Base-by-base conservation (phyloP, 2,888 invertebrate genomes). In the Hololepta plana region DNA sequence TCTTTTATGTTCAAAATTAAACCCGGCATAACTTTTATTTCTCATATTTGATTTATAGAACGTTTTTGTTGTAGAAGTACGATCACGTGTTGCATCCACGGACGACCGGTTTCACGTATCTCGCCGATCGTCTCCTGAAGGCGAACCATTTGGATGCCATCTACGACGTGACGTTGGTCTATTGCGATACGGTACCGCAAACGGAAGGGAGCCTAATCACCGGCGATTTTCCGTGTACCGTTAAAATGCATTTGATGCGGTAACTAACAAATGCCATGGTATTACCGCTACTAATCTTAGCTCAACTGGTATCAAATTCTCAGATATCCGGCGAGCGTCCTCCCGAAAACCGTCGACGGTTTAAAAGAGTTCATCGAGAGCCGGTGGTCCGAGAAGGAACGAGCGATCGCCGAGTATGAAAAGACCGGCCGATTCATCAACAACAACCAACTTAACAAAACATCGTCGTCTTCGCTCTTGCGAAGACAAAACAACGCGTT, bases 141-240 rank as follows among this genome's bases (percentile, higher is more conserved):
- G 67, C 59, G 31, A 55, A 68, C 6, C 69, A 69, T 12, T 52
- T 87, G 26, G 67, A 71, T 33, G 73, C 80, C 1, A 61, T 88
- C n/a, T 84, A 85, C 49, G 87, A 88, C 49, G 62, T 85, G 35
- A 82, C 85, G 1, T 63, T 88, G n/a, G 79, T 72, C 0, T 88
- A 87, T 51, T 82, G 82, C 4, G 67, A 66, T 35, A 64, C 64
- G 8, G 54, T 73, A 15, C 79, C 82, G 1, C 79, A 81, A 49
- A 72, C 68, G 12, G 85, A 88, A 51, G 47, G 64, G 12, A 72
- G 77, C 41, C 53, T 85, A 23, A 42, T 79, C 4, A 55, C 55
- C 10, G 85, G 85, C 5, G 60, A 60, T 29, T 64, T 79, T 42
- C 85, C 87, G 0, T 62, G 61, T 33, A 67, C 75, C 44, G 74